phyloP scores from a whole-genome alignment of 2,888 invertebrate genomes.

The Phanerotoma sp. region DNA sequence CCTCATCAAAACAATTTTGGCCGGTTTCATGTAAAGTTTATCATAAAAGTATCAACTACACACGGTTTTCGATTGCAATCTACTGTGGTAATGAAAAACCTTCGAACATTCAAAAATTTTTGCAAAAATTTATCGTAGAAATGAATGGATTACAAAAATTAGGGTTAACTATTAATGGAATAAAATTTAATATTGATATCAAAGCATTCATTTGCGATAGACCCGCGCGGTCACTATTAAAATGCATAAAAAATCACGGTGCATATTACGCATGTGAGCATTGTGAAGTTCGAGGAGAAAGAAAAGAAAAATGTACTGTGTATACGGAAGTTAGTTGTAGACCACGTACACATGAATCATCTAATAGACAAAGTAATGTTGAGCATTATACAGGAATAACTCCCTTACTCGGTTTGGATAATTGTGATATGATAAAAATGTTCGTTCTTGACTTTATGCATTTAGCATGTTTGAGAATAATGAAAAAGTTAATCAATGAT shows the following conservation, averaged over 20 bases:
- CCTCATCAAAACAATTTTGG: conserved; percentile 7
- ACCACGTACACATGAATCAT: background rate
- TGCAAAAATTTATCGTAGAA: conserved; percentile 14
- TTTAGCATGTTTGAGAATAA: conserved; percentile 24
- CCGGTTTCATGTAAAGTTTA: too few relatives aligned
- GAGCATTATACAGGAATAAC: background rate
- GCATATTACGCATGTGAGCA: background rate
- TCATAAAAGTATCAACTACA: too few relatives aligned
- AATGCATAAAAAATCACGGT: background rate
- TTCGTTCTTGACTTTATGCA: conserved; percentile 32
- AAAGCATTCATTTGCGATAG: background rate
- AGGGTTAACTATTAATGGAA: too few relatives aligned
- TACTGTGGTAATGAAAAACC: conserved; percentile 20
- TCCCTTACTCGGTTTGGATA: conserved; percentile 24
- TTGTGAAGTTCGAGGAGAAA: background rate
- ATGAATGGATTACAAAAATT: too few relatives aligned
- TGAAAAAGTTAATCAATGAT: conserved; percentile 27
- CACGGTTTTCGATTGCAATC: conserved; percentile 1
- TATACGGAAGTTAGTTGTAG: background rate
- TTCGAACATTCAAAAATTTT: conserved; percentile 4
- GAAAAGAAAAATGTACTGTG: background rate
- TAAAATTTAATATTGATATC: too few relatives aligned
- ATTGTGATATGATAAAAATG: conserved; percentile 25
- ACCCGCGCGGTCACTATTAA: background rate
- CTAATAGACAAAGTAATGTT: too few relatives aligned